Base-by-base conservation (phyloP, 2,797 vertebrate species). In the Protonibea diacanthus region DNA sequence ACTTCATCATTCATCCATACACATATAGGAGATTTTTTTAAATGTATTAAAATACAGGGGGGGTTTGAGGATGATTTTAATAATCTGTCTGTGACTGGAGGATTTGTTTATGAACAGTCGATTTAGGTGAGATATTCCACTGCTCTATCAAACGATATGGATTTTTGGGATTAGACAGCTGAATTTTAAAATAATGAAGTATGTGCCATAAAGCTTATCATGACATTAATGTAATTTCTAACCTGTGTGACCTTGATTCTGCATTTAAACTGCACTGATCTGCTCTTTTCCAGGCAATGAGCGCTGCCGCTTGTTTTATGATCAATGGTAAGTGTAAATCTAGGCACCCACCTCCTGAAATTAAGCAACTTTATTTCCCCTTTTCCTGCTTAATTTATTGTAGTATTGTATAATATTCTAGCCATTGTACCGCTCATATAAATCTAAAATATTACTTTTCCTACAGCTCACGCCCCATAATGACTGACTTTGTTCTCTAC, bases 231-330 rank as follows among this genome's bases (percentile, higher is more conserved):
- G 75, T 83, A 2, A 78, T 85, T 67, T 64, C 55, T 68, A 48
- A 80, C 71, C 80, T 60, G 71, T 47, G 38, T 77, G 82, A 79
- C 84, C 82, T 77, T 82, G 65, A 68, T 44, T 80, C 52, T 67
- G 38, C 48, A 6, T 75, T 66, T 78, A 53, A 86, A 71, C 58
- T 59, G 42, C 44, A 21, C 68, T 58, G 20, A 77, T 74, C 44
- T 87, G 67, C 48, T 81, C n/a, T 91, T 62, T 90, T 89, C 12
- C 92, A 99, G 98, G 98, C 98, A 5, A 99, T 99, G 98, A 99
- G 98, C 60, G 98, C 98, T 29, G 97, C 97, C 8, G 97, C 97
- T 77, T 99, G 98, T 94, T 99, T 99, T 83, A 98, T 99, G 98
- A 96, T 99, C 81, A 96, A 96, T 75, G 97, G 98, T 99, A 91